Conservation (phyloP, 2,888 invertebrate genomes). For the Polymixis lichenea region DNA sequence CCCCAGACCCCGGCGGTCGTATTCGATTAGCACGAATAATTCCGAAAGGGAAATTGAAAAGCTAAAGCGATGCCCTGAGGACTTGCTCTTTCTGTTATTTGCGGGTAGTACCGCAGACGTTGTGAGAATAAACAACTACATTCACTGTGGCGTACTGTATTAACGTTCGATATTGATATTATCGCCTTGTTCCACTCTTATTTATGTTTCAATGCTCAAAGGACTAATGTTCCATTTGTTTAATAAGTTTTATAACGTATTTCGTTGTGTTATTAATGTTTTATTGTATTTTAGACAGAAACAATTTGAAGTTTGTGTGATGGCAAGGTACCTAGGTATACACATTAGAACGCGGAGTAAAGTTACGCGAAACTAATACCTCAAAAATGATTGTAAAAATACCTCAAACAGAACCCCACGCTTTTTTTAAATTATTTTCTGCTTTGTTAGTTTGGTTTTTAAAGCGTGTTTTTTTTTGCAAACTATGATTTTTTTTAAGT, state of each 20-base stretch:
- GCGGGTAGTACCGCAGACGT: constrained; percentile 82
- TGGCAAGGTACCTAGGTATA: not conserved
- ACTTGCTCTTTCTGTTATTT: constrained; percentile 90
- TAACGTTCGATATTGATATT: constrained; percentile 72
- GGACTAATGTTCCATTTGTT: constrained; percentile 48
- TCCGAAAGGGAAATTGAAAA: constrained; percentile 91
- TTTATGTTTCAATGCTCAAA: constrained; percentile 53
- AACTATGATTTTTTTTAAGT: too few species aligned
- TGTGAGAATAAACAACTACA: constrained; percentile 86
- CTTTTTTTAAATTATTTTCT: too few species aligned
- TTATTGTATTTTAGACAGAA: constrained; percentile 1
- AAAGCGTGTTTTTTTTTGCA: not conserved
- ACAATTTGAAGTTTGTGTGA: not conserved
- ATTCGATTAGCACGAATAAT: constrained; percentile 90
- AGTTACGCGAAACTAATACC: not conserved
- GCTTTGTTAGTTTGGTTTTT: too few species aligned
- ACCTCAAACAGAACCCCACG: too few species aligned
- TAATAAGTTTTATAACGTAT: constrained; percentile 18
- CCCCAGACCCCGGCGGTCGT: constrained; percentile 84
- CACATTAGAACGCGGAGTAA: not conserved
- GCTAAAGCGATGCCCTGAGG: constrained; percentile 89
- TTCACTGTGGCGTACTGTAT: constrained; percentile 69
- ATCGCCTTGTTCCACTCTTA: constrained; percentile 59
- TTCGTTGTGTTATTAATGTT: constrained; percentile 10
- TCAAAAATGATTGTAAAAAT: not conserved